Base-by-base conservation (phyloP, 1,140 invertebrate species). In the Coptotermes formosanus region DNA sequence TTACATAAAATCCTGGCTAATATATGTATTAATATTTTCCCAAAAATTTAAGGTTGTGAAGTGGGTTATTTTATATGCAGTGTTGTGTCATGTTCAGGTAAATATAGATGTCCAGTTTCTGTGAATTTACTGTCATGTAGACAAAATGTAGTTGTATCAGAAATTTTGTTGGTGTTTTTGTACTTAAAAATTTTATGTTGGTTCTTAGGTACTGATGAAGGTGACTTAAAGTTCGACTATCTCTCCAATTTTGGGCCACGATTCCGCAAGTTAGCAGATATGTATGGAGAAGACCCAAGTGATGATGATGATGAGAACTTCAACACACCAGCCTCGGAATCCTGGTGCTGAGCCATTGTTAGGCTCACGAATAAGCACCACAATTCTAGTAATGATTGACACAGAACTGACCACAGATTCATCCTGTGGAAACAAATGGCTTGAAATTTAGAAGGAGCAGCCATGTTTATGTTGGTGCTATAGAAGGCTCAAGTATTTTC, bases 161-260 rank as follows among this genome's bases (percentile, higher is more conserved):
- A 75, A 14, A 21, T 19, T 52, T 82, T 23, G 8, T 82, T 38
- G 38, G 0, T 43, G 2, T 55, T 21, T 19, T 75, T 45, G 32
- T 30, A 30, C 59, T 86, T 23, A 69, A 6, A 59, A 59, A 38
- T 48, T 45, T 82, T 7, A 84, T 87, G 69, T 87, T 86, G 86
- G 81, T 30, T 87, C 88, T 45, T 90, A 95, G 96, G 95, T 89
- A 98, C 97, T 85, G 97, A 98, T 90, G 97, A 98, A 89, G 97
- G 96, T 84, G 97, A 98, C 92, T 94, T 99, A 88, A 98, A 99
- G 90, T 99, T 99, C 92, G 98, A 99, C 91, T 98, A 99, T 92
- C 92, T 99, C 88, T 98, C 98, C 48, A 97, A 97, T 89, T 99
- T 99, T 92, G 98, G 98, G 55, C 98, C 98, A 59, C 93, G 98